Conservation (phyloP, 2,888 invertebrate species). For the Stenotaenia linearis region DNA sequence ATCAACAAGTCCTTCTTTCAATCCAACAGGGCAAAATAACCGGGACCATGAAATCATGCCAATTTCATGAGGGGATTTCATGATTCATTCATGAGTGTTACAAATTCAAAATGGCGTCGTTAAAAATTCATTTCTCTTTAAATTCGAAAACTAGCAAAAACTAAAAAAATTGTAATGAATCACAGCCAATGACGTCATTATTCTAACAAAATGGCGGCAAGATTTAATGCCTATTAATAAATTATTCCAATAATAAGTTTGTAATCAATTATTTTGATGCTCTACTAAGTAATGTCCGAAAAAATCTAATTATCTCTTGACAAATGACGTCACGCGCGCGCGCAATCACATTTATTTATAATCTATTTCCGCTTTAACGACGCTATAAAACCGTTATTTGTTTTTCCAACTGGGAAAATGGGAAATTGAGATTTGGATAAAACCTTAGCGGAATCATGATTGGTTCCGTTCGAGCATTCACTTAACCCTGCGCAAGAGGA, state of each 20-base stretch:
- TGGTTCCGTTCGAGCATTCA: not conserved
- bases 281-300: too few species aligned
- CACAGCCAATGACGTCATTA: too few species aligned
- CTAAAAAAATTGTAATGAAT: too few species aligned
- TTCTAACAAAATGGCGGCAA: too few species aligned
- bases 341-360: too few species aligned
- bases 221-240: too few species aligned
- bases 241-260: too few species aligned
- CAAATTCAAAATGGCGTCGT: not conserved
- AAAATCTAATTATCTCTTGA: too few species aligned
- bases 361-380: not conserved
- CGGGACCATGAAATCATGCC: not conserved
- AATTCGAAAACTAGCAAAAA: too few species aligned
- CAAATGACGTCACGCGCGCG: too few species aligned
- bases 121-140: too few species aligned
- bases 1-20: not conserved
- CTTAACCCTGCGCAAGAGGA: not conserved
- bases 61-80: not conserved
- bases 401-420: not conserved
- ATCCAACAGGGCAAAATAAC: not conserved
- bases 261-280: too few species aligned
- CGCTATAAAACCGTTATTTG: not conserved
- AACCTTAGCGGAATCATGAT: not conserved
- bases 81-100: not conserved
- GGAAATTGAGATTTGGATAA: not conserved